phyloP scores from a whole-genome alignment of 2,888 invertebrate species.

The Chesias legatella region DNA sequence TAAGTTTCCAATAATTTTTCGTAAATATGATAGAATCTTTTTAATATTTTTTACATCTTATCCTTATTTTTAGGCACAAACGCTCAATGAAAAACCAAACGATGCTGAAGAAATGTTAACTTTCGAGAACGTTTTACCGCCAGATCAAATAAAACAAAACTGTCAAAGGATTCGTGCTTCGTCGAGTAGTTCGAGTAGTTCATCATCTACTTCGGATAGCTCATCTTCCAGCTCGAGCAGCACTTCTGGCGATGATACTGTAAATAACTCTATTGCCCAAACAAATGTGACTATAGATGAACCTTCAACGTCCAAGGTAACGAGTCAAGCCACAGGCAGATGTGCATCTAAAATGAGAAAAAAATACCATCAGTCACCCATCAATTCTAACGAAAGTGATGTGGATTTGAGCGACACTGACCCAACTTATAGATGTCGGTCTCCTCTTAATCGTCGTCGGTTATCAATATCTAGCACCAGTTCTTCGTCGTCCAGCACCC shows the following conservation, averaged over 20 bases:
- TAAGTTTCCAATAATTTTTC: neutral
- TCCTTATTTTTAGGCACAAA: too few relatives aligned
- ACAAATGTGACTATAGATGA: neutral
- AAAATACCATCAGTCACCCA: constrained; percentile 2
- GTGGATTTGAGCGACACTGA: constrained; percentile 20
- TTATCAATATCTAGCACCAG: constrained; percentile 1
- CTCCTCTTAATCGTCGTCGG: constrained; percentile 3
- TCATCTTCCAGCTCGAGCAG: neutral
- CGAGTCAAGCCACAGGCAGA: too few relatives aligned
- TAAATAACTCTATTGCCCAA: neutral
- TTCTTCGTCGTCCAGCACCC: constrained; percentile 6
- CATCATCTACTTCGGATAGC: neutral
- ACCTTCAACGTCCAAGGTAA: neutral
- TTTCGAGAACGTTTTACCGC: neutral
- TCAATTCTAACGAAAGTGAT: constrained; percentile 15
- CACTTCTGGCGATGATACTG: neutral
- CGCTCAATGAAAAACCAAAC: too few relatives aligned
- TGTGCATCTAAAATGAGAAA: too few relatives aligned
- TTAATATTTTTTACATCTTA: too few relatives aligned
- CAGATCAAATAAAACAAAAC: neutral
- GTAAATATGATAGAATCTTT: neutral
- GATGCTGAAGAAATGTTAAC: neutral
- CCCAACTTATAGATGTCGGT: constrained; percentile 14
- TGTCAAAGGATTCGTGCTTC: neutral
- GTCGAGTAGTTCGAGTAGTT: too few relatives aligned